Evolutionary conservation across 1,140 invertebrate genomes (phyloP), one percentile per base, ranked within the genome.

Genomic region (Hycleus cichorii): DNA sequence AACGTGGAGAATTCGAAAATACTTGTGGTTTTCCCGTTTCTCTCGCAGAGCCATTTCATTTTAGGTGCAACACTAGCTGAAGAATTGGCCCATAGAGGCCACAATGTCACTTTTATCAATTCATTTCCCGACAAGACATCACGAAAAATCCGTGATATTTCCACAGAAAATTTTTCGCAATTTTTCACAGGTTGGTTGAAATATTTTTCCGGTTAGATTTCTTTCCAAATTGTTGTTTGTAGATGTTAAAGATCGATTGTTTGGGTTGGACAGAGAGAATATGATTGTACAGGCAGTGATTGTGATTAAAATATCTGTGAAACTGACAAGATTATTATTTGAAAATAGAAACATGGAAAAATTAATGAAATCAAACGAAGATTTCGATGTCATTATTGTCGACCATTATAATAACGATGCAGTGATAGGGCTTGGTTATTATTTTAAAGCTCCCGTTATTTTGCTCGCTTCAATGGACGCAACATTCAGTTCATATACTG

Each of bases 341-440:
- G 32, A 32, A 32, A 32, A 32, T 32, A 7, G 1, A 32, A 32
- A 32, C 7, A 48, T 72, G 54, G 64, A 63, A 1, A 69, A 42
- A n/a, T 42, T 66, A 8, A 39, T 66, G n/a, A 57, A 59, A 45
- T 64, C 61, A 5, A 46, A 58, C 12, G 58, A 77, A 38, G 78
- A 78, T 51, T 88, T 80, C 54, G 86, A 89, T 67, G 63, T 88
- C 0, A 75, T 86, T 7, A 67, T 88, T 1, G 72, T 80, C 2
- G 85, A 87, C 68, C 76, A 78, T 53, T 87, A 87, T 64, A 83
- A 85, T 44, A 81, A 78, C 44, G 83, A 87, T 55, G 87, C 85
- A 64, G 79, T 80, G 62, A 69, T 84, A 49, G 81, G 77, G 5
- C 70, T 87, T 9, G 76, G 79, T 38, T 72, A 83, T 53, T 78